Evolutionary conservation across 2,113 vertebrate genomes (phyloP).

Genomic region (Zosterops borbonicus): DNA sequence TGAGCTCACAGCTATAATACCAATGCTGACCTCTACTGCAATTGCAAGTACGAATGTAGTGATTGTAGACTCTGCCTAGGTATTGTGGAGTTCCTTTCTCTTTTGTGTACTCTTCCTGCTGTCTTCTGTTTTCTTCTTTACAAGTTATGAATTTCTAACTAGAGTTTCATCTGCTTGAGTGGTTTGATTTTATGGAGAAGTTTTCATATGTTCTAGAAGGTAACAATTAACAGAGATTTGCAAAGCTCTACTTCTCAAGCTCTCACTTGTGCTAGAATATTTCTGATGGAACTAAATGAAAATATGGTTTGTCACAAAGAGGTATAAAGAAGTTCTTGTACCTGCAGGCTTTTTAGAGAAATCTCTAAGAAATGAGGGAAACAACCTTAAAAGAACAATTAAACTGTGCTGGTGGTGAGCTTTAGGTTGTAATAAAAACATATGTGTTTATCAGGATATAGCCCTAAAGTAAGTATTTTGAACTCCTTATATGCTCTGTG

Average conservation of each 20-base stretch:
- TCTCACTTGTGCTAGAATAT: neutral
- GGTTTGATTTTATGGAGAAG: neutral
- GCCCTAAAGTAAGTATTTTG: neutral
- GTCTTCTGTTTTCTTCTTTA: conserved; percentile 13
- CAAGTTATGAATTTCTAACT: neutral
- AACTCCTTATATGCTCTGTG: neutral
- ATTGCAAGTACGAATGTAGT: neutral
- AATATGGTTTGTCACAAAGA: neutral
- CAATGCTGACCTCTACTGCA: neutral
- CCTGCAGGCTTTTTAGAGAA: neutral
- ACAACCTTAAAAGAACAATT: neutral
- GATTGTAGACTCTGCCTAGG: accelerated
- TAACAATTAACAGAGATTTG: neutral
- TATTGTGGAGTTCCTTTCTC: neutral
- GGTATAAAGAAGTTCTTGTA: neutral
- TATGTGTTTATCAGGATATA: neutral
- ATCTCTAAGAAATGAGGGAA: neutral
- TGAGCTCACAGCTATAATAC: neutral
- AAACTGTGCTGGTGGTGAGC: neutral
- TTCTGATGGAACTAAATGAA: neutral
- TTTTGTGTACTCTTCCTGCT: neutral
- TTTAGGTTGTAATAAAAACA: neutral
- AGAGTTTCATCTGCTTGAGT: neutral
- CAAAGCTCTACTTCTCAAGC: neutral
- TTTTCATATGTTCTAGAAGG: neutral